Evolutionary conservation across 2,888 invertebrate genomes (phyloP).

Genomic region (Plusia festucae): DNA sequence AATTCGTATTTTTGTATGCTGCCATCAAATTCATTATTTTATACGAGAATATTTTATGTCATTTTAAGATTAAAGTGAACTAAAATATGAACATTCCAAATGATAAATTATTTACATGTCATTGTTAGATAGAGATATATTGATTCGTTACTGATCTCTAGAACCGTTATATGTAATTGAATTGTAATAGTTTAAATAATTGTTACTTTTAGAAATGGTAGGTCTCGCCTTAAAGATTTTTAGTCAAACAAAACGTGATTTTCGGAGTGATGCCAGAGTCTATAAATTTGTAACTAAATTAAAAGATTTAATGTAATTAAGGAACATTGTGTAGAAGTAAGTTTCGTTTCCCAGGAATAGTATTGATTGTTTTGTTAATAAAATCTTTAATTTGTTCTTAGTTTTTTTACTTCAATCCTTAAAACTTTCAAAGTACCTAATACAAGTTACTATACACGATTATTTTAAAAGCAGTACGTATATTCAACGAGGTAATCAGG

Average conservation of each 20-base stretch:
- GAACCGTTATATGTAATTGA: slow-evolving; percentile 33
- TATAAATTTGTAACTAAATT: slow-evolving; percentile 21
- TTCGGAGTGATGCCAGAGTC: slow-evolving; percentile 37
- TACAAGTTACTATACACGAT: too few species aligned
- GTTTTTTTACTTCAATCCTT: slow-evolving; percentile 38
- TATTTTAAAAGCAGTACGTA: too few species aligned
- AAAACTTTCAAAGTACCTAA: not conserved
- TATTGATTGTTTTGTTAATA: slow-evolving; percentile 77
- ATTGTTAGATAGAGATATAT: slow-evolving; percentile 39
- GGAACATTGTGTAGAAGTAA: slow-evolving; percentile 54
- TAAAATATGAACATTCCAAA: slow-evolving; percentile 53
- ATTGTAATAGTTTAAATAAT: slow-evolving; percentile 39
- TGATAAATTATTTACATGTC: slow-evolving; percentile 16
- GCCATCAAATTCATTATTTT: slow-evolving; percentile 19
- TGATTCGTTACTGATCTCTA: slow-evolving; percentile 52
- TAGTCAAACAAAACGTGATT: slow-evolving; percentile 38
- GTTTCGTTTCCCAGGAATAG: slow-evolving; percentile 63
- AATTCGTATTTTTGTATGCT: slow-evolving; percentile 23
- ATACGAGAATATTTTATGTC: slow-evolving; percentile 27
- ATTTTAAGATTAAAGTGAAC: slow-evolving; percentile 53
- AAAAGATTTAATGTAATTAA: slow-evolving; percentile 43
- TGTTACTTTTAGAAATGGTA: slow-evolving; percentile 23
- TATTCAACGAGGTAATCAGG: too few species aligned
- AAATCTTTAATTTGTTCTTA: slow-evolving; percentile 71
- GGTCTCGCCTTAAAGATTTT: slow-evolving; percentile 42